phyloP scores from a whole-genome alignment of 2,113 vertebrate genomes.

The Microtus richardsoni region DNA sequence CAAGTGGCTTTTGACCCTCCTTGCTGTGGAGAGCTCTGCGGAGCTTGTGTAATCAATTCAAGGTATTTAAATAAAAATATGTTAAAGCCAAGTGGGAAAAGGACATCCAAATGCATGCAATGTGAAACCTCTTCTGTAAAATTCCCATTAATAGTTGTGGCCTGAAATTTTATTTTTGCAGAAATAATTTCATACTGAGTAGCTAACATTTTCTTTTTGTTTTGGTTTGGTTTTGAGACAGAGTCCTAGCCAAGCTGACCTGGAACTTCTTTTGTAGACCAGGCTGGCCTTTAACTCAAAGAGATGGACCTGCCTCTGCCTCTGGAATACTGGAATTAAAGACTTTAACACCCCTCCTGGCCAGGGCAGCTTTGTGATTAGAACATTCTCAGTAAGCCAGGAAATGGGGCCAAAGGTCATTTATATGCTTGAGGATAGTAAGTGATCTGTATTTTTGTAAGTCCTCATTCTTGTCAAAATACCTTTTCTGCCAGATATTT shows the following conservation, averaged over 20 bases:
- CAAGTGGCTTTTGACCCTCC: conserved; percentile 56
- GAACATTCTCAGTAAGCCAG: not conserved
- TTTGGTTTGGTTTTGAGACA: not conserved
- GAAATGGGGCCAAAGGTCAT: not conserved
- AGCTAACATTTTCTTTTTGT: not conserved
- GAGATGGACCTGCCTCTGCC: not conserved
- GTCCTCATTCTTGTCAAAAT: not conserved
- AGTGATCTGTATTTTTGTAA: conserved; percentile 3
- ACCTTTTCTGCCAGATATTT: not conserved
- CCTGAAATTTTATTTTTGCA: not conserved
- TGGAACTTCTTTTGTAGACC: not conserved
- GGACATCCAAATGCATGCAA: conserved; percentile 35
- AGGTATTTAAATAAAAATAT: conserved; percentile 68
- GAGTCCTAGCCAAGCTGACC: not conserved
- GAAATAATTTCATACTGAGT: conserved; percentile 35
- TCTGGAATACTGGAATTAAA: not conserved
- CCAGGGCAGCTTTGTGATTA: not conserved
- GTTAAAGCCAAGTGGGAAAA: conserved; percentile 36
- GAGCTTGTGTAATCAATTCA: conserved; percentile 39
- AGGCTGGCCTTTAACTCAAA: not conserved
- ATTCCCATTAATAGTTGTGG: conserved; percentile 9
- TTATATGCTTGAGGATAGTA: not conserved
- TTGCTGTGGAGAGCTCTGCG: conserved; percentile 34
- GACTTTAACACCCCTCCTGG: too few species aligned
- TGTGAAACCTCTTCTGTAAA: conserved; percentile 8